Evolutionary conservation across 2,888 invertebrate species (phyloP), one percentile per base, ranked within the genome.

Genomic region (Torymus auratus): DNA sequence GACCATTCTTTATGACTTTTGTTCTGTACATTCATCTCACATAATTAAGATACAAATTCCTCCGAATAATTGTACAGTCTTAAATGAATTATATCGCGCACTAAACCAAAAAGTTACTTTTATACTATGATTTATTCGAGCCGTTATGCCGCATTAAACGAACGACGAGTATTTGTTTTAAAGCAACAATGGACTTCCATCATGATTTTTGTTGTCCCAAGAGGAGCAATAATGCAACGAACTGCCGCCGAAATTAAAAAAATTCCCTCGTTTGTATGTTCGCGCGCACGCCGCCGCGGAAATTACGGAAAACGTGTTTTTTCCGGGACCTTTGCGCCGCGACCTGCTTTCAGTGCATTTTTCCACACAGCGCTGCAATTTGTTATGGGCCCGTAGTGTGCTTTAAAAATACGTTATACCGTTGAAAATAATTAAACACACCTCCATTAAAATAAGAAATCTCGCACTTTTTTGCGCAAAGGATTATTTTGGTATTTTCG

Each of bases 241-340:
- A 68, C 20, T 23, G 67, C 15, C n/a, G n/a, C 15, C 52, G 17
- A 67, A 67, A 67, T 67, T 52, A 52, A 52, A 55, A 68, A 68
- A 55, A 68, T 23, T 23, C 55, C 50, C 55, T 28, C 28, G 50
- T 50, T 65, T 41, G 50, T n/a, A n/a, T 55, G 14, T 20, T 68
- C n/a, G 17, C 23, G 28, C 23, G 4, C 53, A 13, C 53, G 53
- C 20, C 20, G 28, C 41, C 14, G 23, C 55, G 68, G 55, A 68
- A 68, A 68, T 68, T 68, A 68, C 68, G 67, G 20, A 28, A 64
- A 41, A n/a, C n/a, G n/a, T 28, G n/a, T 28, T 62, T 28, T 28
- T n/a, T n/a, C 64, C 64, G 5, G 23, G n/a, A n/a, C 28, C 28
- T 28, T 64, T 7, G n/a, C 11, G 17, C 58, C 15, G 58, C n/a